Evolutionary conservation across 2,113 vertebrate genomes (phyloP), one percentile per base, ranked within the genome.

Genomic region (Spizaetus ornatus): DNA sequence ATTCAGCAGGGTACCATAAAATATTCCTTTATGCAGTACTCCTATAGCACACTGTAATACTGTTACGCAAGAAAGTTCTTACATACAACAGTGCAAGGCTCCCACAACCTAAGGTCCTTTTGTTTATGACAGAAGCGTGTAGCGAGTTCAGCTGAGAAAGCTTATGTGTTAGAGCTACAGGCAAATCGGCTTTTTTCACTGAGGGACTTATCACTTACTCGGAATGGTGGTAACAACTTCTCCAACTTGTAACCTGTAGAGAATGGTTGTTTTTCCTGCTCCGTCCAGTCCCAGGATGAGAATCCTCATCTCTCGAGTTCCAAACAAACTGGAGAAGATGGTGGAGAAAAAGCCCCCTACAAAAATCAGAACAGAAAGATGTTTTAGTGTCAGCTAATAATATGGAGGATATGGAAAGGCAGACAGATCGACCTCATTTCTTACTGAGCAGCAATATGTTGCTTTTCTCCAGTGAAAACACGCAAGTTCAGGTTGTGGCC

Each of bases 171-270:
- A 55, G 38, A 61, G 47, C 42, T 69, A 42, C 40, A 36, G 13
- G 25, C 11, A 84, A 21, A 81, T 4, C 1, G 13, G 5, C 14
- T n/a, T 2, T 26, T 22, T 56, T 27, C 52, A 43, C 48, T n/a
- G 1, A 2, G 92, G 16, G 94, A 71, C 61, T 40, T 48, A 84
- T 20, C 82, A 98, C 99, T 86, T 98, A 99, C 99, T 99, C 10
- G 99, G 99, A 97, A 99, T 99, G 47, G 99, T 99, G 71, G 99
- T 99, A 86, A 99, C 99, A 40, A 99, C 99, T 98, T 99, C 99
- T 97, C 99, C 99, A 43, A 99, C 99, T 96, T 99, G 99, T 83
- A 99, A 97, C 76, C 99, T 98, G 98, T 99, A 99, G 50, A 99
- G 98, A 95, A 99, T 99, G 34, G 99, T 99, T 4, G 99, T 99